A percentile compares a stretch with the other conserved stretches of the same genome.
These are phyloP conservation scores for Cerastoderma edule DNA, from an alignment of 2,888 invertebrate species.

Conservation along the genomic window DNA sequence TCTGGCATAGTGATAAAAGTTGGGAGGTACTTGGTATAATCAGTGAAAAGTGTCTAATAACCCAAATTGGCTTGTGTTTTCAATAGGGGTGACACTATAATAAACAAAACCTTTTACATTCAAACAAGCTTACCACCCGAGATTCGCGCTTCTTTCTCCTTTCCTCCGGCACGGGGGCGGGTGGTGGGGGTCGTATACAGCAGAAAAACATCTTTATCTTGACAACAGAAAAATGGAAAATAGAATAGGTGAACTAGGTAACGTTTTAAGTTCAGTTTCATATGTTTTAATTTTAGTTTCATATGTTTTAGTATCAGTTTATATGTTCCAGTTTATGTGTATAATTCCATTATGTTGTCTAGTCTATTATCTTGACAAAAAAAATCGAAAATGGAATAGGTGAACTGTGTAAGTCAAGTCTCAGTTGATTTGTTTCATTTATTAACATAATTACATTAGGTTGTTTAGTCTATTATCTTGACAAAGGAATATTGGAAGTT, in stretches of 20 bases:
- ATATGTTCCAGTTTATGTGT: neutral
- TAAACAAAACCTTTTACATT: neutral
- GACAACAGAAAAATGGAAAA: neutral
- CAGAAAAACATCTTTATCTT: neutral
- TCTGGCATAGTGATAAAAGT: neutral
- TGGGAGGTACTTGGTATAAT: neutral
- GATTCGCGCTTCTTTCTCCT: constrained; percentile 10
- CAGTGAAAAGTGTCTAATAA: neutral
- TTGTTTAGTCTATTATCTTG: neutral
- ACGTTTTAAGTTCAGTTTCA: too few relatives aligned
- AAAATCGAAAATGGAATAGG: neutral
- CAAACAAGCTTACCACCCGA: neutral
- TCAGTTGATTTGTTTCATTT: neutral
- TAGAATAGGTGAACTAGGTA: too few relatives aligned
- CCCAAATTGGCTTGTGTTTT: neutral
- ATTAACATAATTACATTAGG: neutral
- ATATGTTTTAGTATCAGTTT: neutral
- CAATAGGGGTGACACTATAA: neutral
- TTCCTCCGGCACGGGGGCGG: neutral
- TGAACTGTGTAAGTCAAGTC: neutral
- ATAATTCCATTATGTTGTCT: neutral
- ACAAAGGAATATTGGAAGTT: neutral
- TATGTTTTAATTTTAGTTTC: neutral
- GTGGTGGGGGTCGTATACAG: neutral
- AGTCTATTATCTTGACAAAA: neutral